These are phyloP conservation scores for Bimastos eiseni DNA, from an alignment of 2,888 invertebrate species.

Conservation along the genomic window DNA sequence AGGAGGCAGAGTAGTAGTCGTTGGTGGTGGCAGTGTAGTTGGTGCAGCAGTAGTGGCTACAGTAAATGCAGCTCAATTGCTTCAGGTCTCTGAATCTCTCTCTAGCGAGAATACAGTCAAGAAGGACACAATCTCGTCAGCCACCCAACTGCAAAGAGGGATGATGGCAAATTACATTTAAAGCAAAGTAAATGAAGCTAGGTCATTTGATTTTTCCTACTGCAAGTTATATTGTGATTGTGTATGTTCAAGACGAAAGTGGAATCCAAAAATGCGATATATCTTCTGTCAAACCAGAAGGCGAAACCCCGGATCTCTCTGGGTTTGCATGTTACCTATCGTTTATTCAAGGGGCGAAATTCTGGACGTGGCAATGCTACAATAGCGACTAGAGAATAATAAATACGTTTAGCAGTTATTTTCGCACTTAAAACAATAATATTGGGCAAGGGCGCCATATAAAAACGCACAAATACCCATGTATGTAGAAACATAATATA, in stretches of 20 bases:
- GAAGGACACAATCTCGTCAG: background rate
- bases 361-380: too few species aligned
- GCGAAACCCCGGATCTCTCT: background rate
- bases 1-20: background rate
- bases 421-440: too few species aligned
- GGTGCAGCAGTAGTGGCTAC: slow-evolving; percentile 13
- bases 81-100: background rate
- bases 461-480: too few species aligned
- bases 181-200: background rate
- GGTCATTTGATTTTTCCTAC: background rate
- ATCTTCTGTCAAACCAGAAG: background rate
- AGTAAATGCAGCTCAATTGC: background rate
- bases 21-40: background rate
- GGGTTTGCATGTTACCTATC: too few species aligned
- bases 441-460: too few species aligned
- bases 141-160: background rate
- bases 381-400: too few species aligned
- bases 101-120: background rate
- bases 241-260: background rate
- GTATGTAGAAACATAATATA: too few species aligned
- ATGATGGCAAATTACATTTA: background rate
- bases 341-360: too few species aligned
- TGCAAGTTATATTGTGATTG: background rate
- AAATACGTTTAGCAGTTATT: too few species aligned
- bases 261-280: background rate